Base-by-base conservation (phyloP, 2,888 invertebrate genomes). In the Holacanthella duospinosa region DNA sequence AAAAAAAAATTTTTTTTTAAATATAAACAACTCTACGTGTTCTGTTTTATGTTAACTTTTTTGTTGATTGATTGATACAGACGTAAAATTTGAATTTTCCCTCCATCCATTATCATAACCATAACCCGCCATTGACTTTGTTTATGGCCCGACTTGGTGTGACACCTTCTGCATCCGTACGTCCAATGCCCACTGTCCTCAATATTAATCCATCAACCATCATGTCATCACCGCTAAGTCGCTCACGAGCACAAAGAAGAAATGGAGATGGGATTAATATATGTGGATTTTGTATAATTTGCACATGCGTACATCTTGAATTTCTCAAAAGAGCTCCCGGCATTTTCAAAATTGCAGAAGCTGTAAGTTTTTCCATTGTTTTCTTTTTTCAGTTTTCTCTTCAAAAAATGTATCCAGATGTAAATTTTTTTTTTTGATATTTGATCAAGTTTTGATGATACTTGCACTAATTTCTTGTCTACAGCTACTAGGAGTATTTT, bases 401-500 rank as follows among this genome's bases (percentile, higher is more conserved):
- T 1, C 43, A 27, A 43, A n/a, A 61, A 27, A 43, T 29, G 28
- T n/a, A n/a, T 28, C 12, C 25, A 26, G 29, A 44, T 26, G 16
- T 55, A 19, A 19, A n/a, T n/a, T n/a, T 43, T 12, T 58, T 53
- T n/a, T 48, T 29, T 25, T 43, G 6, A 24, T 57, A 44, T 29
- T 61, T 29, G 16, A 48, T 25, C 44, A 25, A 44, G 26, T 28
- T 44, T 43, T n/a, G n/a, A 54, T 19, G 6, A 24, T 36, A 26
- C 2, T 60, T 55, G 28, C 12, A 9, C n/a, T n/a, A n/a, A n/a
- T 54, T 43, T 55, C 9, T 28, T 57, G 6, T 28, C 12, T 43
- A 1, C 56, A 88, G 88, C 79, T 88, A 73, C 77, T 91, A 71
- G 89, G 89, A 28, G 85, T 85, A n/a, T 79, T 91, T 59, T 90